A percentile compares a stretch with the other conserved stretches of the same genome.
Conservation (phyloP, 2,888 invertebrate genomes). For the Polydrusus tereticollis region DNA sequence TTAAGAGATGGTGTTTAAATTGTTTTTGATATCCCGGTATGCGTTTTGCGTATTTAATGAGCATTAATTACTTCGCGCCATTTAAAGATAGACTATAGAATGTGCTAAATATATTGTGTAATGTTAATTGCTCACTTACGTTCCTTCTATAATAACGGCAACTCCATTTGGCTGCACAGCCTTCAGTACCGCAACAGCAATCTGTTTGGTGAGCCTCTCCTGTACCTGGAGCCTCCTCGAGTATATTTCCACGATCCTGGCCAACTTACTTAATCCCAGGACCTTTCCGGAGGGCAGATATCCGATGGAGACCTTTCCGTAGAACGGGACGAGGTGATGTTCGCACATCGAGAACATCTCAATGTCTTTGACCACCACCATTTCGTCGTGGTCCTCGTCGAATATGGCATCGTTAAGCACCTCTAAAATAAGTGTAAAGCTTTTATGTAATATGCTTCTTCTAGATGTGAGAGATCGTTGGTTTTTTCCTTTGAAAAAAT, state of each 20-base stretch:
- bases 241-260: slow-evolving; percentile 98
- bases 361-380: slow-evolving; percentile 99
- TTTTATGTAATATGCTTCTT: no score
- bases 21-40: no score
- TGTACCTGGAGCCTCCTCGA: slow-evolving; percentile 97
- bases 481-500: slow-evolving; percentile 16
- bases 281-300: slow-evolving; percentile 98
- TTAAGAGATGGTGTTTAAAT: no score
- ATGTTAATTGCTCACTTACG: slow-evolving; percentile 78
- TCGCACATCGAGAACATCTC: slow-evolving; percentile 99
- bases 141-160: slow-evolving; percentile 98
- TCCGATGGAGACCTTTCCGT: slow-evolving; percentile 98
- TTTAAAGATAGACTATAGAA: no score
- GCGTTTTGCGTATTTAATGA: no score
- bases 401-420: slow-evolving; percentile 97
- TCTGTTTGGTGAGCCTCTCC: slow-evolving; percentile 97
- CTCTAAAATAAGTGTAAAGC: slow-evolving; percentile 81
- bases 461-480: background rate
- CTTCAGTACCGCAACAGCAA: slow-evolving; percentile 96
- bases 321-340: slow-evolving; percentile 98
- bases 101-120: no score
- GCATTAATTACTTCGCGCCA: no score
- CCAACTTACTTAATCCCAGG: slow-evolving; percentile 96
- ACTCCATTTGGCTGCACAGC: slow-evolving; percentile 98
- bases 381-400: slow-evolving; percentile 99